phyloP scores from a whole-genome alignment of 2,113 vertebrate genomes.

The Cyrtonyx montezumae region DNA sequence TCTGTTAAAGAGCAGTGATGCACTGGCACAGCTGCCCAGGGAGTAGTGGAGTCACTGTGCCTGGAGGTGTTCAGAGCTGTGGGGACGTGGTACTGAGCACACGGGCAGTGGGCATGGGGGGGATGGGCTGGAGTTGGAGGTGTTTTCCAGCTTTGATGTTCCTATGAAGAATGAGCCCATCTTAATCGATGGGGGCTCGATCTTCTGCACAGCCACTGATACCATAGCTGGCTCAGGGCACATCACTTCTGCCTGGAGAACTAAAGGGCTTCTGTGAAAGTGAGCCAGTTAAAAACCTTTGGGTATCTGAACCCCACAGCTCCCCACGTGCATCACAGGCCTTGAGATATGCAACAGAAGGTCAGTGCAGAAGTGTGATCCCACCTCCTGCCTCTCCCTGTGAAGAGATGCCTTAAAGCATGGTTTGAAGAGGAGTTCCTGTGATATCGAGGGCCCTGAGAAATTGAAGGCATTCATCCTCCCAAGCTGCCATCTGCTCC shows the following conservation, averaged over 20 bases:
- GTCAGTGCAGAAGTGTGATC: rapidly evolving
- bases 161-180: neutral
- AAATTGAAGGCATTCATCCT: slow-evolving; percentile 26
- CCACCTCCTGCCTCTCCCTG: neutral
- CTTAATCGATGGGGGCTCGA: neutral
- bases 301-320: neutral
- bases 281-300: neutral
- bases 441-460: neutral
- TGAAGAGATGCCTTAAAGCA: neutral
- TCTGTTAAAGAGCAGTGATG: no score
- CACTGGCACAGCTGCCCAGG: no score
- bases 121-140: no score
- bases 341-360: neutral
- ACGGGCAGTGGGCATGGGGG: no score
- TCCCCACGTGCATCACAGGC: rapidly evolving
- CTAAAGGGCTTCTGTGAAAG: neutral
- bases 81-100: no score
- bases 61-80: no score
- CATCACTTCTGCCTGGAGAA: neutral
- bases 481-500: neutral
- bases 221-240: neutral
- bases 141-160: no score
- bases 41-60: no score
- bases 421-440: neutral
- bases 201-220: neutral